phyloP scores from a whole-genome alignment of 2,888 invertebrate species.

The Terebella lapidaria region DNA sequence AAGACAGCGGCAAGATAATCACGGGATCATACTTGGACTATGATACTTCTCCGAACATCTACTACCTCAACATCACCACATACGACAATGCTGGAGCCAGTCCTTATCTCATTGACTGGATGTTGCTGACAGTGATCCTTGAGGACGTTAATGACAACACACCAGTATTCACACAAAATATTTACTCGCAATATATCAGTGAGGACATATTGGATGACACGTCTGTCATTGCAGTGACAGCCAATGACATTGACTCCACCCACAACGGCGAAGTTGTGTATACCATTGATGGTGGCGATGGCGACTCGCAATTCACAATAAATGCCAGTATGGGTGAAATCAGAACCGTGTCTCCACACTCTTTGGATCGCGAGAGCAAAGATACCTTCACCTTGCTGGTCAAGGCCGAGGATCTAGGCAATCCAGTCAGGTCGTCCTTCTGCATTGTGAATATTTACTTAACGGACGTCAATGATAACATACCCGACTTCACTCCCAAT shows the following conservation, averaged over 20 bases:
- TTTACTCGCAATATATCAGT: conserved; percentile 27
- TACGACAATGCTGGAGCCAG: conserved; percentile 22
- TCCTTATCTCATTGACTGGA: conserved; percentile 15
- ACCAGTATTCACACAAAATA: conserved; percentile 31
- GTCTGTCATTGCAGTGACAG: conserved; percentile 27
- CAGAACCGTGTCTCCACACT: neutral
- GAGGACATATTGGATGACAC: conserved; percentile 26
- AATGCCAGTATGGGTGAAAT: neutral
- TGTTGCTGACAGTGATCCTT: conserved; percentile 28
- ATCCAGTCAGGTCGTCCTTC: conserved; percentile 1
- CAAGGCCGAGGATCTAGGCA: conserved; percentile 6
- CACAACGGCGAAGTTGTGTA: conserved; percentile 21
- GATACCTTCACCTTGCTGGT: conserved; percentile 3
- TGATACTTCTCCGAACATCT: conserved; percentile 23
- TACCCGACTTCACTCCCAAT: conserved; percentile 27
- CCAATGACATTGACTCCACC: conserved; percentile 31
- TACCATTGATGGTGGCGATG: conserved; percentile 5
- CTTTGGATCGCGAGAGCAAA: conserved; percentile 30
- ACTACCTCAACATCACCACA: conserved; percentile 24
- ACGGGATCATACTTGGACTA: conserved; percentile 25
- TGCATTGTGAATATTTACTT: conserved; percentile 30
- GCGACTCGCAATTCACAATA: neutral
- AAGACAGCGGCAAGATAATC: conserved; percentile 22
- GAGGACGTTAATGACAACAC: conserved; percentile 36
- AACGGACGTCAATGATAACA: conserved; percentile 35